Evolutionary conservation across 1,140 invertebrate genomes (phyloP), one percentile per base, ranked within the genome.

Genomic region (Ips typographus): DNA sequence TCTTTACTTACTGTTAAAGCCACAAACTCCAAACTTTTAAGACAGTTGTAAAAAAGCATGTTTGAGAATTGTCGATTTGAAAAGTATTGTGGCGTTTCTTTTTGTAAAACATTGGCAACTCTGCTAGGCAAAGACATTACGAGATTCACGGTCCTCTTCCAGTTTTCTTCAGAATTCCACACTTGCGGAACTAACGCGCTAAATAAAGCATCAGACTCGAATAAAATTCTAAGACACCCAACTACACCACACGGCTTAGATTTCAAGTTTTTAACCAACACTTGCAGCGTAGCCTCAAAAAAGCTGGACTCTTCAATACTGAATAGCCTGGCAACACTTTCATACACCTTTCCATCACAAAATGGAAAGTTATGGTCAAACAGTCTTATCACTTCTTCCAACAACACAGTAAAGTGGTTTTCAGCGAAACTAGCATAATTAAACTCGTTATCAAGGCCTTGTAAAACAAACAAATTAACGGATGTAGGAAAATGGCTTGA

Each of bases 51-150:
- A 22, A 84, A 78, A 0, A 92, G 73, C n/a, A 86, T 73, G 66
- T 84, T 84, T 1, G 84, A 80, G 77, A 85, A 91, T 36, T 82
- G 81, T n/a, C 84, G 80, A 0, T 82, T 78, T 0, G 81, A 77
- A 76, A 90, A 91, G n/a, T 83, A 81, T 44, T 84, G 79, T 0
- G 86, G 84, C 1, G 85, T 78, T 51, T 86, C 80, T 1, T 76
- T 79, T 52, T 86, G 76, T 4, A 88, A 68, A 71, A 82, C 84
- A 77, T 93, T 93, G 2, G 89, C 88, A 1, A 92, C 79, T 70
- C 86, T 79, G 72, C 82, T 86, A 0, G 91, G 91, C 56, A 92
- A 71, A 1, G 88, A 88, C 0, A 87, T 78, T 47, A 92, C 65
- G 40, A 86, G 74, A 75, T 91, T 88, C 0, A 90, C 79, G 22